Conservation (phyloP, 2,888 invertebrate genomes). For the Caenorhabditis sinica region DNA sequence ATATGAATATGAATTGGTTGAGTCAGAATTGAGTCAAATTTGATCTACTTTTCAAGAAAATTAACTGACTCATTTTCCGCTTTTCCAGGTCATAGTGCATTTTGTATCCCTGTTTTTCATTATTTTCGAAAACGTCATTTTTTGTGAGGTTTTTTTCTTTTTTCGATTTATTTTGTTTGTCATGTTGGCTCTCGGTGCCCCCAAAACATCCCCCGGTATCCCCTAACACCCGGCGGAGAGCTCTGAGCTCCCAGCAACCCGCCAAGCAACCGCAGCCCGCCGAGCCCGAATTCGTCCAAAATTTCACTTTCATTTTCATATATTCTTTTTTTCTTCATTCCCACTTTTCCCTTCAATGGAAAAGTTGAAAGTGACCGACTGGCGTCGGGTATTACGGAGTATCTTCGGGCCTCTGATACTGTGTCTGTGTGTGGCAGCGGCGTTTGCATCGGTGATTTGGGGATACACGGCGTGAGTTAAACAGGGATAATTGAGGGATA, state of each 20-base stretch:
- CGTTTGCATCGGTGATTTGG: constrained; percentile 34
- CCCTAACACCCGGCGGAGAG: not conserved
- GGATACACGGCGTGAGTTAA: constrained; percentile 43
- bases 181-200: no score
- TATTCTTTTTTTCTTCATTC: not conserved
- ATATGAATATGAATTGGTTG: no score
- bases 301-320: not conserved
- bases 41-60: no score
- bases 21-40: no score
- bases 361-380: constrained; percentile 26
- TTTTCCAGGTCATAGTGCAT: no score
- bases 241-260: not conserved
- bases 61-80: no score
- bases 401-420: constrained; percentile 33
- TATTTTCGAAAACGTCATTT: no score
- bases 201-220: not conserved
- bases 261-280: constrained; percentile 7
- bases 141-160: no score
- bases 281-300: not conserved
- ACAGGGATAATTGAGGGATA: not conserved
- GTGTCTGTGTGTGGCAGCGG: not conserved
- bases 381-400: constrained; percentile 14
- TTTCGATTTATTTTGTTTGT: no score
- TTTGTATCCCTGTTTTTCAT: no score
- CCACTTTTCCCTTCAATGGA: not conserved